Evolutionary conservation across 2,113 vertebrate species (phyloP).

Genomic region (Oenanthe melanoleuca): DNA sequence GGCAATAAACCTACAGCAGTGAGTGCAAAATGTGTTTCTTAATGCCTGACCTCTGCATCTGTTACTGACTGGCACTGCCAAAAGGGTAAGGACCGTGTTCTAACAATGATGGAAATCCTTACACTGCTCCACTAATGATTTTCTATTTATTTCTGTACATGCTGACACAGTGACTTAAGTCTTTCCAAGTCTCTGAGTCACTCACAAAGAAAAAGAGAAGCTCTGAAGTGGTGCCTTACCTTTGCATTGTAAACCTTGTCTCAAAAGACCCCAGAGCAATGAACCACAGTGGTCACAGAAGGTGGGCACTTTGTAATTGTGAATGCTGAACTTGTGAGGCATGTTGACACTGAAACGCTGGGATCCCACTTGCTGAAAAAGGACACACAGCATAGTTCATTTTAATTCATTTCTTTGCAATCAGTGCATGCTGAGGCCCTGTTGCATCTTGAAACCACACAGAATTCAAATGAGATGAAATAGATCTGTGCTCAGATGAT

Average conservation of each 20-base stretch:
- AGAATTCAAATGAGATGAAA: neutral
- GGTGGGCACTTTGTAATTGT: slow-evolving; percentile 99
- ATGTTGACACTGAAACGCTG: slow-evolving; percentile 99
- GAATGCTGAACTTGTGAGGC: slow-evolving; percentile 98
- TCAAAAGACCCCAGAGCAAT: slow-evolving; percentile 96
- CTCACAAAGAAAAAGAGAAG: neutral
- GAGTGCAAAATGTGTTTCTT: neutral
- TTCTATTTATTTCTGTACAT: neutral
- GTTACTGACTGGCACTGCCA: neutral
- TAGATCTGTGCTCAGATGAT: neutral
- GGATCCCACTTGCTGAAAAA: slow-evolving; percentile 88
- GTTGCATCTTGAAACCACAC: neutral
- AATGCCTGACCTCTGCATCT: neutral
- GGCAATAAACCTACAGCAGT: neutral
- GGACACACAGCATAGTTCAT: slow-evolving; percentile 28
- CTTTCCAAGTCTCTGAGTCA: neutral
- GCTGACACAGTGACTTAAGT: neutral
- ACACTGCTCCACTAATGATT: neutral
- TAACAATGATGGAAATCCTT: neutral
- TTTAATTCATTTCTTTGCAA: neutral
- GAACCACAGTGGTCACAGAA: slow-evolving; percentile 99
- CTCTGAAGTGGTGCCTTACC: slow-evolving; percentile 76
- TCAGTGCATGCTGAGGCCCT: neutral
- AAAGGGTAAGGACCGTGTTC: neutral
- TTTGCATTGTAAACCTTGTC: slow-evolving; percentile 98